Base-by-base conservation (phyloP, 2,888 invertebrate species). In the Rhimphoctona megacephalus region DNA sequence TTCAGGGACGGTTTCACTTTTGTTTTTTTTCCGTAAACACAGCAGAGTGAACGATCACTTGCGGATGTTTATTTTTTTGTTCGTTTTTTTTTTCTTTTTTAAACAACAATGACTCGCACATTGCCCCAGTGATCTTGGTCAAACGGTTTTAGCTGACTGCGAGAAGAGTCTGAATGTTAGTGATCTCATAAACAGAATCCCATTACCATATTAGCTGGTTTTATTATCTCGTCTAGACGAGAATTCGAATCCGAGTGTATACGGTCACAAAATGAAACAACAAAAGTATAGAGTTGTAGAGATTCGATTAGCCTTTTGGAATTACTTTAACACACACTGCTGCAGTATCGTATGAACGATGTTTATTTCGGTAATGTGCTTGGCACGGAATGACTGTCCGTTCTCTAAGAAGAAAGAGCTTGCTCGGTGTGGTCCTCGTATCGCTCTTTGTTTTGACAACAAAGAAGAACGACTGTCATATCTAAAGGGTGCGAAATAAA, bases 401-500 rank as follows among this genome's bases (percentile, higher is more conserved):
- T 19, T 25, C 8, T 57, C 54, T 14, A 46, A 22, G 52, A 77
- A 54, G 49, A 64, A 66, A n/a, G 30, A 25, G 73, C 14, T 33
- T 25, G 54, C 85, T 77, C 57, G 76, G 2, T 52, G 76, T 85
- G 77, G 36, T 81, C 76, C 43, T 77, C 52, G 57, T 81, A 85
- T 81, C 81, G 14, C 36, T 22, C 72, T 78, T 52, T 81, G 85
- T 85, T 85, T 64, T 85, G 77, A 77, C 85, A 77, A 30, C 30
- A 61, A 25, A 61, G 5, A 6, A 25, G 14, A 57, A 19, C 25
- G 57, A 25, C 57, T 61, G 9, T 17, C 1, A 5, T 17, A 61
- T 61, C 30, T 30, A 61, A 5, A 61, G 57, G 57, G 30, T 30
- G 57, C 11, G 30, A 61, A 61, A 61, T 17, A 19, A 61, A 61